Conservation (phyloP, 2,888 invertebrate species). For the Nomada fucata region DNA sequence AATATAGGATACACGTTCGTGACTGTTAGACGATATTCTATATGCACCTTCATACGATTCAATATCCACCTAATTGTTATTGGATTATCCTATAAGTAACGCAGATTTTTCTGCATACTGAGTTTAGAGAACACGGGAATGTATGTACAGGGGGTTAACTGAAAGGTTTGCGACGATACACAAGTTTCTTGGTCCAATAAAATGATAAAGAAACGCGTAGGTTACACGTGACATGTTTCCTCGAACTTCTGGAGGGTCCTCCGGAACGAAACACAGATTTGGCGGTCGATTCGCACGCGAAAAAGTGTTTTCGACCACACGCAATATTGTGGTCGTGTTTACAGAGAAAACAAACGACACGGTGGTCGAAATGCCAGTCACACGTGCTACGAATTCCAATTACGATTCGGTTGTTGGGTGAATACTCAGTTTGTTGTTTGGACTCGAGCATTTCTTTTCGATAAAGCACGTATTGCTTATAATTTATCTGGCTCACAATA, state of each 20-base stretch:
- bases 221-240: slow-evolving; percentile 34
- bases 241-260: slow-evolving; percentile 46
- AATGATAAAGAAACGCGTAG: slow-evolving; percentile 41
- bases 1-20: too few species aligned
- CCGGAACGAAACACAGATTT: slow-evolving; percentile 16
- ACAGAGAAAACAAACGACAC: slow-evolving; percentile 62
- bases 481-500: slow-evolving; percentile 20
- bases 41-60: too few species aligned
- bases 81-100: too few species aligned
- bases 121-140: too few species aligned
- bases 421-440: slow-evolving; percentile 9
- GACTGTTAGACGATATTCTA: too few species aligned
- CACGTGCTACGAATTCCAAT: slow-evolving; percentile 62
- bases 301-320: slow-evolving; percentile 68
- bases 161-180: slow-evolving; percentile 2
- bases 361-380: slow-evolving; percentile 47
- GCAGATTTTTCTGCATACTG: too few species aligned
- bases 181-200: not conserved
- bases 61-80: too few species aligned
- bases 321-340: slow-evolving; percentile 64
- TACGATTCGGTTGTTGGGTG: slow-evolving; percentile 17
- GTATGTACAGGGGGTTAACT: not conserved
- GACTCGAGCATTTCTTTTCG: slow-evolving; percentile 13
- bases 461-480: slow-evolving; percentile 7
- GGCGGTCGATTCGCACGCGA: slow-evolving; percentile 42